Evolutionary conservation across 2,797 vertebrate species (phyloP), one percentile per base, ranked within the genome.

Genomic region (Siniperca undulata): DNA sequence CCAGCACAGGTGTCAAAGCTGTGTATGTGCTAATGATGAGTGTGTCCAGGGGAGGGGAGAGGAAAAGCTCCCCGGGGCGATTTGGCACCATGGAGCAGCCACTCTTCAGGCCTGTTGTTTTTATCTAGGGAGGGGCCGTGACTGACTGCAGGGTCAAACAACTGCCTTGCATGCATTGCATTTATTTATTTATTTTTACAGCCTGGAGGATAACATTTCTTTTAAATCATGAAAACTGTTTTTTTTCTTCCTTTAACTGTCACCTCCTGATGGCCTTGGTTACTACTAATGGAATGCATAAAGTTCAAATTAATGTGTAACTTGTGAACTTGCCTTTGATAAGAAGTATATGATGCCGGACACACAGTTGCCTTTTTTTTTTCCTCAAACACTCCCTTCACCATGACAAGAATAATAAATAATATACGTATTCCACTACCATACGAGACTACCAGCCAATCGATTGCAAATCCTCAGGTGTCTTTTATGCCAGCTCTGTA

Each of bases 1-100:
- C 86, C 85, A 72, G 87, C 0, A 60, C 88, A 93, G 93, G 94
- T 95, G 94, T 95, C 91, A 89, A 86, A 88, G 89, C 86, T 16
- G 89, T 80, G 89, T 64, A 38, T 78, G 91, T 81, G 84, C 82
- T 90, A 82, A 87, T 90, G 93, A 93, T 86, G 90, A 92, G 88
- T 86, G 85, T 59, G 86, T 87, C 89, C 91, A 78, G 70, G 83
- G 81, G 76, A 88, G 84, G 53, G 67, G 74, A 64, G 74, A 82
- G 82, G 90, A 80, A 90, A 81, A 61, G 78, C 73, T 84, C 85
- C 87, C 84, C 1, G 34, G 70, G 81, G 88, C 30, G 76, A 79
- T 89, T 84, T 83, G 85, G 90, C 86, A 67, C 66, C 1, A 8
- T 0, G 8, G 56, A 84, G 62, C 70, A 34, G 78, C 74, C 83